A percentile compares a stretch with the other conserved stretches of the same genome.
Conservation (phyloP, 2,888 invertebrate genomes). For the Margaritifera margaritifera region DNA sequence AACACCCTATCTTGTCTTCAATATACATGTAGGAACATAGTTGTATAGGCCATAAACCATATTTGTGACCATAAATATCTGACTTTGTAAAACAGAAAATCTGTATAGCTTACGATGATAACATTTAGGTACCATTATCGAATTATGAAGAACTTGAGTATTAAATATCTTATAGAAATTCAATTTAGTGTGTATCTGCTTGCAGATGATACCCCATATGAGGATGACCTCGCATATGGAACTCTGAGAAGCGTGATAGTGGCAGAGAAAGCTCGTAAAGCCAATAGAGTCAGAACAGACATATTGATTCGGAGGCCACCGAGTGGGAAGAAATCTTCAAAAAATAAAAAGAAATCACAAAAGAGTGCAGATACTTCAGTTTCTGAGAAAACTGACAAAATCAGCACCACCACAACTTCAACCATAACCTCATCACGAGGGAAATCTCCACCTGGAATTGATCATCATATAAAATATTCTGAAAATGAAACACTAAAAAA, state of each 20-base stretch:
- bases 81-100: no score
- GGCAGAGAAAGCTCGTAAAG: conserved; percentile 32
- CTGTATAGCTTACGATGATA: no score
- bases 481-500: conserved; percentile 42
- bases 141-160: no score
- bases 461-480: conserved; percentile 49
- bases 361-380: conserved; percentile 37
- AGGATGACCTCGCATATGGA: conserved; percentile 39
- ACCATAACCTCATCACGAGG: conserved; percentile 16
- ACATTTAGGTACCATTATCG: no score
- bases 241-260: conserved; percentile 45
- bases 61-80: no score
- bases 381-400: conserved; percentile 26
- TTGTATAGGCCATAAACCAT: no score
- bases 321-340: conserved; percentile 16
- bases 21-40: no score
- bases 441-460: conserved; percentile 19
- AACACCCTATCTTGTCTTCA: no score
- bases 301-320: conserved; percentile 25
- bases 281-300: conserved; percentile 33
- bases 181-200: no score
- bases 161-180: no score
- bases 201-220: no score
- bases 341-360: conserved; percentile 36
- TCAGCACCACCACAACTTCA: conserved; percentile 22